These are phyloP conservation scores for Axea sp. DNA, from an alignment of 2,888 invertebrate species.

Conservation along the genomic window DNA sequence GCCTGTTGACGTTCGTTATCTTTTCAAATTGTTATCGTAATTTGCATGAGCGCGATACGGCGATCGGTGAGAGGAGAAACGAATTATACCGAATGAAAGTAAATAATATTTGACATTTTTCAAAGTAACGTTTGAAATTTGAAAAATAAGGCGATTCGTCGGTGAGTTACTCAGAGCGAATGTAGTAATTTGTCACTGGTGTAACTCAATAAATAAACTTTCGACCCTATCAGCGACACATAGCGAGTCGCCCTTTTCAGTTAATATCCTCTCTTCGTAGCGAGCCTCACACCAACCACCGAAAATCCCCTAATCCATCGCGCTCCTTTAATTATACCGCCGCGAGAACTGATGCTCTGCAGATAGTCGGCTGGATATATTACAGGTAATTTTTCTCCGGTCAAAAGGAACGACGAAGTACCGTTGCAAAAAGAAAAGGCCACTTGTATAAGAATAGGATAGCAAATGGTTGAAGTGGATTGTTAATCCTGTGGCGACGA, in stretches of 20 bases:
- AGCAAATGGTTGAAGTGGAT: constrained; percentile 24
- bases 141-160: constrained; percentile 24
- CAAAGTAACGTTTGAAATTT: not conserved
- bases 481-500: constrained; percentile 56
- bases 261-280: constrained; percentile 62
- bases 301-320: constrained; percentile 68
- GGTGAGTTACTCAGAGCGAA: constrained; percentile 10
- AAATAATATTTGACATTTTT: not conserved
- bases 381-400: constrained; percentile 64
- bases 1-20: no score
- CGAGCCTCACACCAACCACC: constrained; percentile 47
- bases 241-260: constrained; percentile 60
- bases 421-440: constrained; percentile 18
- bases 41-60: no score
- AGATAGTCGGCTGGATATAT: constrained; percentile 65
- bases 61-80: no score
- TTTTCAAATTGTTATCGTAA: no score
- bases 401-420: constrained; percentile 30
- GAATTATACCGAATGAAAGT: not conserved
- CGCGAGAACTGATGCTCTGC: constrained; percentile 64
- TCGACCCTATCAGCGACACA: constrained; percentile 63
- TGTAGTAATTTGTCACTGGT: constrained; percentile 51
- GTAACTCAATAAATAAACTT: constrained; percentile 64
- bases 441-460: constrained; percentile 17
- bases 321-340: constrained; percentile 68